Percentiles rank a stretch among this genome's conserved stretches.
These are phyloP conservation scores for Motacilla alba DNA, from an alignment of 2,113 vertebrate genomes.

Conservation along the genomic window DNA sequence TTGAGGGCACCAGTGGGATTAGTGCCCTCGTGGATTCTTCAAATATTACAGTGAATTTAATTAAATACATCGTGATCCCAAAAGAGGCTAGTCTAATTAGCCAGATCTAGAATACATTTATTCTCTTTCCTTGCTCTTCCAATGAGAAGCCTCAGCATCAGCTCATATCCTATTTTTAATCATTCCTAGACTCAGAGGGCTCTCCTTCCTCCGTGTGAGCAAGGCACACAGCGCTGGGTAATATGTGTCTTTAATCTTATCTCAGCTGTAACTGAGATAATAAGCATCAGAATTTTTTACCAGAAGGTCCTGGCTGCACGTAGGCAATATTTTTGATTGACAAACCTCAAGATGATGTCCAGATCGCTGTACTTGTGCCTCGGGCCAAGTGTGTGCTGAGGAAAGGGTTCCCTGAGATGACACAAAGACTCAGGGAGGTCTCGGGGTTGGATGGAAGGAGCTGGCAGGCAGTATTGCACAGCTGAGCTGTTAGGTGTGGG, in stretches of 20 bases:
- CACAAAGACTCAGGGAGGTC: background rate
- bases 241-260: constrained; percentile 64
- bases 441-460: background rate
- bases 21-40: constrained; percentile 73
- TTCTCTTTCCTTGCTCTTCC: constrained; percentile 58
- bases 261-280: constrained; percentile 60
- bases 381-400: background rate
- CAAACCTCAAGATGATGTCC: background rate
- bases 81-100: constrained; percentile 79
- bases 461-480: background rate
- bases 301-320: constrained; percentile 3
- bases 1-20: constrained; percentile 69
- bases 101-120: constrained; percentile 76
- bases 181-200: constrained; percentile 55
- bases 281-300: background rate
- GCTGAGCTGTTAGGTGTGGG: background rate
- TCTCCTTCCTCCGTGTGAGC: constrained; percentile 19
- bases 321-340: constrained; percentile 53
- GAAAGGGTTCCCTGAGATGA: background rate
- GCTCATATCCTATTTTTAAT: constrained; percentile 55
- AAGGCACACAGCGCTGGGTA: constrained; percentile 31
- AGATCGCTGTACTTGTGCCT: background rate
- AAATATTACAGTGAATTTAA: constrained; percentile 80
- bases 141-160: constrained; percentile 69
- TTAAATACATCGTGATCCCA: constrained; percentile 78